Conservation (phyloP, 2,888 invertebrate genomes). For the Drosophila setosimentum region DNA sequence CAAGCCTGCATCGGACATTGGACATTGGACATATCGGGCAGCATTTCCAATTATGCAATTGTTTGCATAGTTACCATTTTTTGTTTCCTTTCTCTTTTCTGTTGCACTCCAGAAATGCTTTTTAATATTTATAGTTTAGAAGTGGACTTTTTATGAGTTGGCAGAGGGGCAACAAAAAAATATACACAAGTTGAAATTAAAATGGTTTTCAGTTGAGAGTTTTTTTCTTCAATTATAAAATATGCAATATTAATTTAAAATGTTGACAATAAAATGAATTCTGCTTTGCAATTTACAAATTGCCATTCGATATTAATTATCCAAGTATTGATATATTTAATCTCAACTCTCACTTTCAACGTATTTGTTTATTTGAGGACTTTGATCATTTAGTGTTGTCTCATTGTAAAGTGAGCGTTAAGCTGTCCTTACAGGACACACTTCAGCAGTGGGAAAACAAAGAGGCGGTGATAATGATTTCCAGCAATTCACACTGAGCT, state of each 20-base stretch:
- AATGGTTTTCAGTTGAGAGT: background rate
- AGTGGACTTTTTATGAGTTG: background rate
- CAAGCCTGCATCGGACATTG: slow-evolving; percentile 26
- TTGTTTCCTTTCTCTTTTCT: background rate
- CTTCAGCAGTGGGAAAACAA: slow-evolving; percentile 28
- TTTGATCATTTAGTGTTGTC: slow-evolving; percentile 4
- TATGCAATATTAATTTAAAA: no score
- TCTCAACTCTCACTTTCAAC: slow-evolving; percentile 15
- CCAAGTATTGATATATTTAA: background rate
- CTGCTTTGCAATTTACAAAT: background rate
- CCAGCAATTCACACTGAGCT: slow-evolving; percentile 24
- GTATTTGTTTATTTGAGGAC: slow-evolving; percentile 20
- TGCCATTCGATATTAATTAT: slow-evolving; percentile 13
- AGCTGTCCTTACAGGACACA: slow-evolving; percentile 20
- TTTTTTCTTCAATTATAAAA: background rate
- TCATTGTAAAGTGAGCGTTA: background rate
- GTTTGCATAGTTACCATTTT: slow-evolving; percentile 30
- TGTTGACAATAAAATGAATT: background rate
- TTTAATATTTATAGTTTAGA: slow-evolving; percentile 17
- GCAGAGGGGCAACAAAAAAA: background rate
- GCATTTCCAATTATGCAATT: slow-evolving; percentile 61
- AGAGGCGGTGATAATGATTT: slow-evolving; percentile 28
- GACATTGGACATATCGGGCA: slow-evolving; percentile 43
- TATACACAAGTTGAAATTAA: background rate
- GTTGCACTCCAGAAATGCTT: slow-evolving; percentile 30